These are phyloP conservation scores for Agapetus fuscipes DNA, from an alignment of 2,888 invertebrate genomes.

Conservation along the genomic window DNA sequence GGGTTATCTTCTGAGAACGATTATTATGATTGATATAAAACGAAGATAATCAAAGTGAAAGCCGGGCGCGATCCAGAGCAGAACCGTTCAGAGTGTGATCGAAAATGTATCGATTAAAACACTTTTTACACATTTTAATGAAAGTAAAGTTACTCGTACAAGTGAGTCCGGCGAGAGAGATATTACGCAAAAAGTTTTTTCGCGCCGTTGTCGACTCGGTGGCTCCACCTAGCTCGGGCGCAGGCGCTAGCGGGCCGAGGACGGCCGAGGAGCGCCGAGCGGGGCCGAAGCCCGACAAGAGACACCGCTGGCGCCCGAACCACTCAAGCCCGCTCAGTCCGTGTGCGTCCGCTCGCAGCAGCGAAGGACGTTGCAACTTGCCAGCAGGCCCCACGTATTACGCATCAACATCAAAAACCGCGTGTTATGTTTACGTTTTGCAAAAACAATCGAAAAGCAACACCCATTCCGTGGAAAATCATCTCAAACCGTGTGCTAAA, in stretches of 20 bases:
- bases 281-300: slow-evolving; percentile 8
- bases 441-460: no score
- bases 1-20: no score
- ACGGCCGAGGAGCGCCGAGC: slow-evolving; percentile 2
- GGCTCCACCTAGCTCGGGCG: slow-evolving; percentile 3
- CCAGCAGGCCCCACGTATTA: slow-evolving; percentile 4
- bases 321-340: slow-evolving; percentile 16
- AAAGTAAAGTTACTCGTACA: not conserved
- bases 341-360: slow-evolving; percentile 9
- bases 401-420: slow-evolving; percentile 15
- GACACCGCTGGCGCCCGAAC: slow-evolving; percentile 7
- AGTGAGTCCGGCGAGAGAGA: not conserved
- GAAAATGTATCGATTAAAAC: no score
- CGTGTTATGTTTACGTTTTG: slow-evolving; percentile 18
- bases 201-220: slow-evolving; percentile 1
- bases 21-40: no score
- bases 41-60: not conserved
- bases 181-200: slow-evolving; percentile 6
- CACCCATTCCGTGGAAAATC: no score
- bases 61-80: not conserved
- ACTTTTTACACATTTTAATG: no score
- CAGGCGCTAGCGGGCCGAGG: slow-evolving; percentile 5
- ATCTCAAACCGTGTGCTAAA: no score
- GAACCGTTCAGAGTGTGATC: no score
- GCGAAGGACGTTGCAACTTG: slow-evolving; percentile 9